These are phyloP conservation scores for Nothoprocta perdicaria DNA, from an alignment of 2,113 vertebrate genomes.

Conservation along the genomic window DNA sequence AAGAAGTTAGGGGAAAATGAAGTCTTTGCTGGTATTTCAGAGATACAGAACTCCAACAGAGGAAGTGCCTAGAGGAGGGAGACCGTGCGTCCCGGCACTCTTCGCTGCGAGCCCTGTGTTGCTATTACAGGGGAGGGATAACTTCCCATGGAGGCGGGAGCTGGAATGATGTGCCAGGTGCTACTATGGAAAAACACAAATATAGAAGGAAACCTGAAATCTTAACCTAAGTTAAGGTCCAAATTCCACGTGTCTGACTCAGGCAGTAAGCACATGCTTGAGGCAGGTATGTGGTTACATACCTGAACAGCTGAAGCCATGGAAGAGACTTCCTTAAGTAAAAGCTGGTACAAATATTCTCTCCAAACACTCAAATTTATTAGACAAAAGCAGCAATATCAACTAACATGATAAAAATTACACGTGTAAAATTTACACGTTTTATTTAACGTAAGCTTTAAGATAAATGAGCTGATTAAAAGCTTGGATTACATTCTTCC, in stretches of 20 bases:
- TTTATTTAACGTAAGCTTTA: background rate
- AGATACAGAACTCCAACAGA: background rate
- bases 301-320: background rate
- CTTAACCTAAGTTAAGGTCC: background rate
- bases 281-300: background rate
- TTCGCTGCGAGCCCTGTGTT: too few relatives aligned
- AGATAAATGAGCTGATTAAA: background rate
- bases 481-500: background rate
- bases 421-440: background rate
- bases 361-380: background rate
- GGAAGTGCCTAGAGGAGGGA: background rate
- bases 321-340: background rate
- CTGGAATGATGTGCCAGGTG: background rate
- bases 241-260: background rate
- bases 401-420: background rate
- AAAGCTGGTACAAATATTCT: background rate
- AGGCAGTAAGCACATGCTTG: background rate
- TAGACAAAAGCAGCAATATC: background rate
- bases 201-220: background rate
- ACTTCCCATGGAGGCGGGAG: rapidly evolving
- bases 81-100: background rate
- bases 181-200: background rate
- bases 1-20: background rate
- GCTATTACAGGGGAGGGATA: background rate
- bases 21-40: background rate